Percentiles rank a stretch among this genome's conserved stretches.
phyloP scores from a whole-genome alignment of 2,797 vertebrate genomes.

The Erithacus rubecula region DNA sequence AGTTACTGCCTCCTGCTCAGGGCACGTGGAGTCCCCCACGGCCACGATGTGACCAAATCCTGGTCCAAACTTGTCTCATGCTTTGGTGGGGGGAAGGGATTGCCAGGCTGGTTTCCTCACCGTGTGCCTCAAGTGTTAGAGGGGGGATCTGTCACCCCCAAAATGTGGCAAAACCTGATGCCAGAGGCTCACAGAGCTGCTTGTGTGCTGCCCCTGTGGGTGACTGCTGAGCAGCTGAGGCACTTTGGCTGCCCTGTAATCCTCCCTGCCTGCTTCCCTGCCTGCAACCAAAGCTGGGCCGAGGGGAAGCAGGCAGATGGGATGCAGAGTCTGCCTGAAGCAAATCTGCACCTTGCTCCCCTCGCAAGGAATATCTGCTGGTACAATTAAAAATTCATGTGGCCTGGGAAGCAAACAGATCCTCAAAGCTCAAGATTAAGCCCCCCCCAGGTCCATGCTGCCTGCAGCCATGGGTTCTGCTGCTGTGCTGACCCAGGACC shows the following conservation, averaged over 20 bases:
- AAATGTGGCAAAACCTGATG: fast-evolving
- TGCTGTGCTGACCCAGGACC: neutral
- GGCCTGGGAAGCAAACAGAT: neutral
- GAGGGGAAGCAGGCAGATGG: neutral
- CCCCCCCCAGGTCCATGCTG: fast-evolving
- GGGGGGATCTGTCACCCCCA: neutral
- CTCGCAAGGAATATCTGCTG: neutral
- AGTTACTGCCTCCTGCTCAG: neutral
- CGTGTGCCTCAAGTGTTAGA: neutral
- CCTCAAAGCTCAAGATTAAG: neutral
- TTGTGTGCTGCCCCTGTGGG: fast-evolving
- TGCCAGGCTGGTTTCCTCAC: neutral
- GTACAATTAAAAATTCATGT: neutral
- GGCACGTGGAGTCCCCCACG: fast-evolving
- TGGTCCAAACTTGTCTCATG: fast-evolving
- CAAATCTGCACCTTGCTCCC: neutral
- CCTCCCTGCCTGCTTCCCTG: neutral
- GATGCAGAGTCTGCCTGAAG: neutral
- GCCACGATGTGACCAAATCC: neutral
- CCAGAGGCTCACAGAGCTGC: neutral
- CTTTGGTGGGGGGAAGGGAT: neutral
- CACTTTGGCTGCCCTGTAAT: neutral
- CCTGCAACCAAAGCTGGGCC: neutral
- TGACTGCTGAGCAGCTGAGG: neutral
- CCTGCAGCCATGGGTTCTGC: neutral